Evolutionary conservation across 2,113 vertebrate genomes (phyloP), one percentile per base, ranked within the genome.

Genomic region (Guaruba guarouba): DNA sequence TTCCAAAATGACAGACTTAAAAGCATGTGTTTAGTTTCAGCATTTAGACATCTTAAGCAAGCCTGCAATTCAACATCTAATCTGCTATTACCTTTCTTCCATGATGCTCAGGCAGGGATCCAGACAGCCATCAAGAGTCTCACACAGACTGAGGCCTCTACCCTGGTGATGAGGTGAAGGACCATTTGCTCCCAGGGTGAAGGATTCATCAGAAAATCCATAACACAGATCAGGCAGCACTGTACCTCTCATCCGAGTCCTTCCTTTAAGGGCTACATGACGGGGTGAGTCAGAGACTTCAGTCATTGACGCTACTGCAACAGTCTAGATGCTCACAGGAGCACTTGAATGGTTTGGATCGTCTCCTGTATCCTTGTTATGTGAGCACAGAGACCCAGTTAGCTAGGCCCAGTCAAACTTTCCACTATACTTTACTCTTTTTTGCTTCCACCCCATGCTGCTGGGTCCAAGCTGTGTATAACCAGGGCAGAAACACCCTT

Each of bases 41-140:
- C 7, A 3, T 9, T 37, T 14, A 44, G 43, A 19, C 7, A 2
- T 7, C 22, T 7, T 8, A 1, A 37, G 11, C 1, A 12, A 41
- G 13, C 4, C 7, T 2, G 7, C 6, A 10, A 1, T 7, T 29
- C 35, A 3, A 1, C 7, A 7, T 25, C 29, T 7, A 1, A 13
- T 3, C 29, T 59, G 37, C 46, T 29, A 1, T 7, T 55, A 23
- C 68, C 44, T 23, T 16, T 6, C 18, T n/a, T 8, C 33, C 33
- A 35, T 16, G 13, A 35, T 35, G 19, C 54, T 28, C 41, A 3
- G 25, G 29, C 28, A 61, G 52, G n/a, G 67, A 25, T 9, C 61
- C 44, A 20, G 33, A 7, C 23, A 37, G 48, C 14, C 29, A 4
- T 66, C 5, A 1, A 8, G 35, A 61, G 37, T 57, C 55, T 16